These are phyloP conservation scores for Schizotus pectinicornis DNA, from an alignment of 2,888 invertebrate genomes.

Conservation along the genomic window DNA sequence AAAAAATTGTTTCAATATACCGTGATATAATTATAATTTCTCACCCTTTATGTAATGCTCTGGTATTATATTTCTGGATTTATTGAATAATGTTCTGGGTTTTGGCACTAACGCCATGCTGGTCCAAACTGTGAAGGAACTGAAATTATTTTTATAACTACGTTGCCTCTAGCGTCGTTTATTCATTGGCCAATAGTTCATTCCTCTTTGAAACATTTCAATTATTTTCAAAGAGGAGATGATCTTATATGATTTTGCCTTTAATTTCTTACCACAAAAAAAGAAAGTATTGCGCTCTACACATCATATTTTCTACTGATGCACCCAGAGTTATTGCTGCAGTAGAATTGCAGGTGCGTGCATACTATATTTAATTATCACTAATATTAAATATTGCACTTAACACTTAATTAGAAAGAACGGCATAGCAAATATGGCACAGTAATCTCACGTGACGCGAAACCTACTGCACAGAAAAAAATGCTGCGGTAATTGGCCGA, in stretches of 20 bases:
- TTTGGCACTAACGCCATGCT: constrained; percentile 38
- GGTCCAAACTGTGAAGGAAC: neutral
- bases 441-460: constrained; percentile 5
- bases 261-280: too few species aligned
- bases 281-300: too few species aligned
- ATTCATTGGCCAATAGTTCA: neutral
- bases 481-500: constrained; percentile 25
- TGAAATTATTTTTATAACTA: neutral
- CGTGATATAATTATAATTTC: neutral
- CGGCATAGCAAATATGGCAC: neutral
- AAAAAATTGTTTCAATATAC: neutral
- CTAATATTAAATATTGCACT: too few species aligned
- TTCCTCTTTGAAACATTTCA: too few species aligned
- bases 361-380: too few species aligned
- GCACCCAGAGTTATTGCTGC: too few species aligned
- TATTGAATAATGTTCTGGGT: constrained; percentile 40
- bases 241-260: too few species aligned
- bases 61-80: constrained; percentile 44
- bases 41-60: constrained; percentile 47
- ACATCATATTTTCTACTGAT: too few species aligned
- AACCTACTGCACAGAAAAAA: constrained; percentile 16
- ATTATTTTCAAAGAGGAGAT: too few species aligned
- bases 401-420: neutral
- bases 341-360: too few species aligned
- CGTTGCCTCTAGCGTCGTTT: neutral